These are phyloP conservation scores for Todiramphus saurophagus DNA, from an alignment of 2,113 vertebrate genomes.

Conservation along the genomic window DNA sequence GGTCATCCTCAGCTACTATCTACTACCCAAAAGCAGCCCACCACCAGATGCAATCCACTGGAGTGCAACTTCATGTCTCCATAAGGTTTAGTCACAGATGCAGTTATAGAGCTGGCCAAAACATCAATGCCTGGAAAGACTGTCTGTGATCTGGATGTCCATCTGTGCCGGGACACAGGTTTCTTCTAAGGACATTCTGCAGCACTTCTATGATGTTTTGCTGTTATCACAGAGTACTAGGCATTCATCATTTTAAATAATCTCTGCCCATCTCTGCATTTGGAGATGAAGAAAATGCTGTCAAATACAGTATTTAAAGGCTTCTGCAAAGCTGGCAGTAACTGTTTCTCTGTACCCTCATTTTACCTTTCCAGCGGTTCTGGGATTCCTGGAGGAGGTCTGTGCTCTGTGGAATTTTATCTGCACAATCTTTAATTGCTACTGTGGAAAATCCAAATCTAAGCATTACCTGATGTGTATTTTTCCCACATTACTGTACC, in stretches of 20 bases:
- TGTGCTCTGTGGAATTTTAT: neutral
- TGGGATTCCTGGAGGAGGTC: conserved; percentile 28
- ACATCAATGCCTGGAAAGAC: neutral
- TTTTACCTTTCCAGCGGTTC: conserved; percentile 7
- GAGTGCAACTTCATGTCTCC: neutral
- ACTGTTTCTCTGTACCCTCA: neutral
- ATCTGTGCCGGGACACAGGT: neutral
- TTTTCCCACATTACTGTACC: neutral
- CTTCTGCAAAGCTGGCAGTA: neutral
- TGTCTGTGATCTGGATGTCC: neutral
- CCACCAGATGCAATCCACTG: neutral
- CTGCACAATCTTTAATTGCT: conserved; percentile 7
- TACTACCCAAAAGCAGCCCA: neutral
- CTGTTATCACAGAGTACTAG: neutral
- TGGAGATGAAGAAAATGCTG: neutral
- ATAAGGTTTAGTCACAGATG: neutral
- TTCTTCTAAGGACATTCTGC: neutral
- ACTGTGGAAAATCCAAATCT: conserved; percentile 3
- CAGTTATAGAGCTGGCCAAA: neutral
- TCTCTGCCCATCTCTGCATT: neutral
- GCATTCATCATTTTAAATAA: neutral
- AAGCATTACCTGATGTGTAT: neutral
- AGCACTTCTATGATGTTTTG: neutral
- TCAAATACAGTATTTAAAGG: neutral
- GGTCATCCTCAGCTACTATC: neutral